phyloP scores from a whole-genome alignment of 2,797 vertebrate species.

The Botia almorhae region DNA sequence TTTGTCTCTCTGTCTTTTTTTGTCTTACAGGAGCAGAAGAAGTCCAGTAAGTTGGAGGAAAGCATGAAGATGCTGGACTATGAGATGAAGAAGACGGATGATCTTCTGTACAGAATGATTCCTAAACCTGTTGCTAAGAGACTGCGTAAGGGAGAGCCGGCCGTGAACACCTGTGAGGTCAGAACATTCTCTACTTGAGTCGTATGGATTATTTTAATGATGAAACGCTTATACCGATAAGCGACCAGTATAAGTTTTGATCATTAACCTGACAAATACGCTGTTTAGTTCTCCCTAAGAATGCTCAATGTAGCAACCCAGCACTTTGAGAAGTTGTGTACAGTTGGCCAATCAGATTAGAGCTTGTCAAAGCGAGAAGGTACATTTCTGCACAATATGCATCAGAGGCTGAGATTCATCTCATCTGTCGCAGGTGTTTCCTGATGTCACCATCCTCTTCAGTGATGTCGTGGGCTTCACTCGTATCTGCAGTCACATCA shows the following conservation, averaged over 20 bases:
- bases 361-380: too few relatives aligned
- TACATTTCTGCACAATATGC: too few relatives aligned
- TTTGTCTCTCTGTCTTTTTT: neutral
- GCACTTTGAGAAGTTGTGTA: too few relatives aligned
- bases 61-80: constrained; percentile 84
- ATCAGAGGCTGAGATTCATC: too few relatives aligned
- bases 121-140: constrained; percentile 81
- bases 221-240: too few relatives aligned
- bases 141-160: constrained; percentile 77
- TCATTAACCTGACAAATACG: too few relatives aligned
- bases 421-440: constrained; percentile 72
- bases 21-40: constrained; percentile 76
- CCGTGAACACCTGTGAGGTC: constrained; percentile 81
- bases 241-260: too few relatives aligned
- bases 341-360: too few relatives aligned
- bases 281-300: too few relatives aligned
- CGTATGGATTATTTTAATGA: too few relatives aligned
- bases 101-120: constrained; percentile 82
- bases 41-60: constrained; percentile 80
- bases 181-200: too few relatives aligned
- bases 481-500: constrained; percentile 81
- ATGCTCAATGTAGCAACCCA: neutral
- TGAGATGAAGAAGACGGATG: constrained; percentile 83
- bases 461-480: constrained; percentile 81
- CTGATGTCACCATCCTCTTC: constrained; percentile 80